Percentiles rank a stretch among this genome's conserved stretches.
phyloP scores from a whole-genome alignment of 2,888 invertebrate species.

The Platycnemis pennipes region DNA sequence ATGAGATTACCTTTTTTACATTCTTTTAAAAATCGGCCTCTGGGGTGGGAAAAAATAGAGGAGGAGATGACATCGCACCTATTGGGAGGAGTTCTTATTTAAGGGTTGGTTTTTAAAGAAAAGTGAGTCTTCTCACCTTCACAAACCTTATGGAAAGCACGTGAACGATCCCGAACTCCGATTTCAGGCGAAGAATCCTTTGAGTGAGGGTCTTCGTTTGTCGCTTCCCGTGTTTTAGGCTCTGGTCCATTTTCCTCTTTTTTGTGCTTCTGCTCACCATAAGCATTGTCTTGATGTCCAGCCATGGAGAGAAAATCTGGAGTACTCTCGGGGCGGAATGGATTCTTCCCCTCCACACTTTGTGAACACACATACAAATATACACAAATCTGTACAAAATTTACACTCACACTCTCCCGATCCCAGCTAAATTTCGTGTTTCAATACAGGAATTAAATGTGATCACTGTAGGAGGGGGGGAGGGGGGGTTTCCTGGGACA shows the following conservation, averaged over 20 bases:
- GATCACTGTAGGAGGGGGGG: neutral
- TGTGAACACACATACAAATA: neutral
- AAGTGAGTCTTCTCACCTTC: neutral
- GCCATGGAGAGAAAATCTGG: neutral
- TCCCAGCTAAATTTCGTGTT: neutral
- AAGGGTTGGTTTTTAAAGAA: neutral
- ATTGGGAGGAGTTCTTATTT: neutral
- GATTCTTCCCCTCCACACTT: neutral
- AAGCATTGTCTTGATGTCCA: neutral
- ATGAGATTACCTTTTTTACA: conserved; percentile 39
- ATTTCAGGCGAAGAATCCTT: neutral
- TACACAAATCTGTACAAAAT: neutral
- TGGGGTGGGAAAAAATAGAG: neutral
- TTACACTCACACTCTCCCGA: neutral
- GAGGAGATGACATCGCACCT: neutral
- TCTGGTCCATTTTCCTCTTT: neutral
- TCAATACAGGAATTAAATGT: neutral
- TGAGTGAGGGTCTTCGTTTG: neutral
- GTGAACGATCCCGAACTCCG: neutral
- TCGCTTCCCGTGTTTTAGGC: neutral
- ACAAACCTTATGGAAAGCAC: conserved; percentile 1
- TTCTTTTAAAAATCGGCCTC: neutral
- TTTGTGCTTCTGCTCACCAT: neutral
- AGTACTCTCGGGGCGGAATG: neutral
- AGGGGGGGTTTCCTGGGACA: neutral